phyloP scores from a whole-genome alignment of 2,888 invertebrate genomes.

The Parnassius glacialis region DNA sequence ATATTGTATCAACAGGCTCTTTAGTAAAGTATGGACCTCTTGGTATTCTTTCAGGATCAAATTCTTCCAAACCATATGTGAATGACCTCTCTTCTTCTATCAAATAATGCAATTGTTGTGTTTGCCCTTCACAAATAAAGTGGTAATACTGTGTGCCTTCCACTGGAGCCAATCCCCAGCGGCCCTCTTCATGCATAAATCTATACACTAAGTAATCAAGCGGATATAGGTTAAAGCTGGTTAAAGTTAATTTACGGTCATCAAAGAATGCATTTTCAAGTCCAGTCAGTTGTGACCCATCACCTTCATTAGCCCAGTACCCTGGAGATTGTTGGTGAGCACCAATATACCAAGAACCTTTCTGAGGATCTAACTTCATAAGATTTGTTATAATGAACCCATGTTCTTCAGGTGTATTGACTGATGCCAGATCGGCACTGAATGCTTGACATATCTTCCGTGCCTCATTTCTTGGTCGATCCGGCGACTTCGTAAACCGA shows the following conservation, averaged over 20 bases:
- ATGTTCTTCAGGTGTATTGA: conserved; percentile 92
- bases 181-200: conserved; percentile 85
- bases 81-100: conserved; percentile 88
- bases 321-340: conserved; percentile 87
- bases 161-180: conserved; percentile 92
- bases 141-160: conserved; percentile 88
- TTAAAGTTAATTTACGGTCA: conserved; percentile 67
- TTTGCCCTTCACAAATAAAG: conserved; percentile 94
- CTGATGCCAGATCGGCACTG: conserved; percentile 89
- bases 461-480: conserved; percentile 89
- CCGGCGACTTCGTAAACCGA: conserved; percentile 93
- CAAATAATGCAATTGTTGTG: conserved; percentile 85
- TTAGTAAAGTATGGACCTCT: conserved; percentile 93
- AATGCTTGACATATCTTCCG: conserved; percentile 91
- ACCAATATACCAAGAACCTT: conserved; percentile 92
- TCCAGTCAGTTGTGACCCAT: conserved; percentile 88
- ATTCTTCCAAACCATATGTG: conserved; percentile 91
- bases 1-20: conserved; percentile 91
- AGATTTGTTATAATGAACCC: conserved; percentile 91
- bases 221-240: conserved; percentile 74
- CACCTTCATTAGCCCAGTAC: conserved; percentile 91
- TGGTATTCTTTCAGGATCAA: conserved; percentile 89
- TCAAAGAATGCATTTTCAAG: conserved; percentile 92
- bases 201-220: conserved; percentile 90
- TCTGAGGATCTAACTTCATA: conserved; percentile 91